These are phyloP conservation scores for Noctua comes DNA, from an alignment of 2,888 invertebrate species.

Conservation along the genomic window DNA sequence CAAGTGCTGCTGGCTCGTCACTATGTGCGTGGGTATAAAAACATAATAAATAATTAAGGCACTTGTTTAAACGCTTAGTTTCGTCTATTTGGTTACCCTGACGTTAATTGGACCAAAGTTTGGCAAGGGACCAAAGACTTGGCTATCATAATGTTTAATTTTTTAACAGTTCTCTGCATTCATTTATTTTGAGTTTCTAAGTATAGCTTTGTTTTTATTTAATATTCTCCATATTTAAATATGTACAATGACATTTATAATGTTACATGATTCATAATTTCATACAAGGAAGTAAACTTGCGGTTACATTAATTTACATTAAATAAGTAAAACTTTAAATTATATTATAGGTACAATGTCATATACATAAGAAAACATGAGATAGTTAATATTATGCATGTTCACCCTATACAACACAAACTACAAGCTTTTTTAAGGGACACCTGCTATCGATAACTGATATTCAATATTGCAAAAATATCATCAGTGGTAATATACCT, in stretches of 20 bases:
- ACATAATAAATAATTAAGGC: constrained; percentile 44
- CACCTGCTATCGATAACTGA: constrained; percentile 26
- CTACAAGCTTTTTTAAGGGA: constrained; percentile 17
- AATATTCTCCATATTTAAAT: constrained; percentile 5
- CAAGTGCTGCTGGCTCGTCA: constrained; percentile 59
- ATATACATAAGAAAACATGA: neutral
- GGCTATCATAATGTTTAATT: constrained; percentile 41
- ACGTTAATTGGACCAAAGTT: constrained; percentile 50
- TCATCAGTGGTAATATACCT: constrained; percentile 50
- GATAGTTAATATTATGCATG: neutral
- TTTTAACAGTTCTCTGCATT: constrained; percentile 29
- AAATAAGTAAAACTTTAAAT: constrained; percentile 2
- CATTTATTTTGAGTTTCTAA: constrained; percentile 31
- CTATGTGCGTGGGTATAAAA: constrained; percentile 55
- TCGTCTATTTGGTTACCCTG: constrained; percentile 40
- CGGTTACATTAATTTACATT: constrained; percentile 23
- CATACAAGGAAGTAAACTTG: constrained; percentile 47
- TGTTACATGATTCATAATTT: constrained; percentile 34
- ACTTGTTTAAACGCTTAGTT: constrained; percentile 46
- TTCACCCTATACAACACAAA: constrained; percentile 8
- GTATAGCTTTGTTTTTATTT: constrained; percentile 34
- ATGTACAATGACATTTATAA: constrained; percentile 21
- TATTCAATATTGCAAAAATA: constrained; percentile 53
- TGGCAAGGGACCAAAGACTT: constrained; percentile 63
- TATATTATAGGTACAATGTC: constrained; percentile 1